Percentiles rank a stretch among this genome's conserved stretches.
Evolutionary conservation across 2,797 vertebrate species (phyloP).

Genomic region (Pelochelys cantorii): DNA sequence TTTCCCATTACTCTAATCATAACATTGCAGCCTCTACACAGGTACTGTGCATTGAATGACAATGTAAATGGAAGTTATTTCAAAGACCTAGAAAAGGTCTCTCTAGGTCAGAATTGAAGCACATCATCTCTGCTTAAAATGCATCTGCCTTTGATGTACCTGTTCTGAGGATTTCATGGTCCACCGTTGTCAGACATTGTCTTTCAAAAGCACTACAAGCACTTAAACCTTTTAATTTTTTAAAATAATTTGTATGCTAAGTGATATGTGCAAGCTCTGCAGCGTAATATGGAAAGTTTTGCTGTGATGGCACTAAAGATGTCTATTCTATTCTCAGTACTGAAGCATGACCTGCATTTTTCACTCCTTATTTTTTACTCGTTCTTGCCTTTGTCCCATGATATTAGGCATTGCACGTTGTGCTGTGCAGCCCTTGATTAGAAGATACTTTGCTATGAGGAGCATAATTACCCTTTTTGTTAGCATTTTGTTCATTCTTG

Average conservation of each 20-base stretch:
- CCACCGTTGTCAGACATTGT: background rate
- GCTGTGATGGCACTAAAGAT: background rate
- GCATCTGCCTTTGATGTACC: background rate
- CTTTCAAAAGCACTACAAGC: background rate
- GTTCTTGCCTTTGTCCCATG: background rate
- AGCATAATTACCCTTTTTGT: conserved; percentile 48
- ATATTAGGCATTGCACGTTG: conserved; percentile 4
- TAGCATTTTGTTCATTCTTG: conserved; percentile 31
- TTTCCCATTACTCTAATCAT: background rate
- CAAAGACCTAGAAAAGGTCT: background rate
- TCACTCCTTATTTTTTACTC: background rate
- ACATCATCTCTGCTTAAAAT: background rate
- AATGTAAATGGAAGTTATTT: background rate
- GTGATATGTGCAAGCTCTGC: background rate
- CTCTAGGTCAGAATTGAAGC: background rate
- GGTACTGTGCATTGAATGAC: background rate
- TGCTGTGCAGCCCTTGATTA: conserved; percentile 42
- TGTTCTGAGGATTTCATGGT: conserved; percentile 9
- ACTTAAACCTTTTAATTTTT: background rate
- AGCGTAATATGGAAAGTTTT: conserved; percentile 23
- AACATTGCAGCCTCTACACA: background rate
- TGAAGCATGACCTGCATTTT: conserved; percentile 24
- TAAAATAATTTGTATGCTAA: background rate
- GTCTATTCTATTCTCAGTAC: background rate
- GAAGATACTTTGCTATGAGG: conserved; percentile 37